Conservation (phyloP, 2,797 vertebrate species). For the Microcaecilia unicolor region DNA sequence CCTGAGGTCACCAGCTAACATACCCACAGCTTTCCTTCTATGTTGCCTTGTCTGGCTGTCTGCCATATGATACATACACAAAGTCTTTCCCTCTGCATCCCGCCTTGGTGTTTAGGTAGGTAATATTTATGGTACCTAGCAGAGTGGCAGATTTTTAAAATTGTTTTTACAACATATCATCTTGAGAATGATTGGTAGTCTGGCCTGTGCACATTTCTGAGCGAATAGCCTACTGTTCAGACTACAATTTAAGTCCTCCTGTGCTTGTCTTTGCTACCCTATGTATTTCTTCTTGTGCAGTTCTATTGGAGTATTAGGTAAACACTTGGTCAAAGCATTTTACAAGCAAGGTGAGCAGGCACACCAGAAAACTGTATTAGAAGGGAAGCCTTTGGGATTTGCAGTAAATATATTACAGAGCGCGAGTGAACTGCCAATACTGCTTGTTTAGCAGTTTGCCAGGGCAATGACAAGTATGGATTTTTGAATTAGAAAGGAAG, state of each 20-base stretch:
- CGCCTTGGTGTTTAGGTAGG: too few relatives aligned
- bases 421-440: constrained; percentile 68
- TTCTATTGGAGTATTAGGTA: constrained; percentile 40
- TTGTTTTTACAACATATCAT: too few relatives aligned
- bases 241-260: too few relatives aligned
- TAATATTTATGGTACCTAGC: too few relatives aligned
- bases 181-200: not conserved
- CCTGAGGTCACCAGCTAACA: too few relatives aligned
- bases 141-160: too few relatives aligned
- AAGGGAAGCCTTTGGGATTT: constrained; percentile 49
- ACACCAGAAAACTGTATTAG: constrained; percentile 53
- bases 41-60: too few relatives aligned
- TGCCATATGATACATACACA: too few relatives aligned
- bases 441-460: constrained; percentile 72
- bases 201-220: constrained; percentile 1
- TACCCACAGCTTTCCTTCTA: too few relatives aligned
- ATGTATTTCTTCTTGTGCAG: constrained; percentile 8
- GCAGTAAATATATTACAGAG: constrained; percentile 64
- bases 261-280: too few relatives aligned
- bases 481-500: constrained; percentile 68
- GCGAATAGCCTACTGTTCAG: too few relatives aligned
- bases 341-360: constrained; percentile 42
- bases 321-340: constrained; percentile 33
- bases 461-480: constrained; percentile 62
- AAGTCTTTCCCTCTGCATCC: too few relatives aligned